Conservation (phyloP, 2,888 invertebrate species). For the Macrophya alboannulata region DNA sequence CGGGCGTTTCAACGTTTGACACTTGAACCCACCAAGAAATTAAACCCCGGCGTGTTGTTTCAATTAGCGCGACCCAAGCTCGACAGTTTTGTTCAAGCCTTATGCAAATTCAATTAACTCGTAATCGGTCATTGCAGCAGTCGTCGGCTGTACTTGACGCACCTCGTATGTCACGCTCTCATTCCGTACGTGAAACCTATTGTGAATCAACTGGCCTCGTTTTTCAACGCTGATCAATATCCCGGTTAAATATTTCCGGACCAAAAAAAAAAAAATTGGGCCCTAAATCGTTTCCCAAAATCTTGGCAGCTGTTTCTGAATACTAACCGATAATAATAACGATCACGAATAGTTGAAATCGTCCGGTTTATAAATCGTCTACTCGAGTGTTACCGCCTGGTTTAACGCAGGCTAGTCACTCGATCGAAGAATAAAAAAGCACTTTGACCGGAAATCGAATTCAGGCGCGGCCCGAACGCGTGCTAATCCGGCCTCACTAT, state of each 20-base stretch:
- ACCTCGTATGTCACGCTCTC: not conserved
- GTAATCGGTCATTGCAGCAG: constrained; percentile 45
- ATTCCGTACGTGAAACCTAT: not conserved
- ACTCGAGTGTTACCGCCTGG: not conserved
- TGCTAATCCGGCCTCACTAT: constrained; percentile 21
- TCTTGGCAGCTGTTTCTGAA: too few species aligned
- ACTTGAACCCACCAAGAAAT: constrained; percentile 48
- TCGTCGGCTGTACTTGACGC: constrained; percentile 18
- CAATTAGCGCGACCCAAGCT: constrained; percentile 33
- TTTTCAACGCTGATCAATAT: not conserved
- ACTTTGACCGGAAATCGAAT: constrained; percentile 47
- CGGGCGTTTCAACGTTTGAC: constrained; percentile 42
- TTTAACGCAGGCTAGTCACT: constrained; percentile 35
- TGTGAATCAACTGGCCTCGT: not conserved
- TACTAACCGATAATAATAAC: not conserved
- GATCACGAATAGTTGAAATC: not conserved
- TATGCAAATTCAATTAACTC: constrained; percentile 49
- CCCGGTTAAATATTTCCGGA: not conserved
- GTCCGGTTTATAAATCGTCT: not conserved
- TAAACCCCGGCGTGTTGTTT: constrained; percentile 45
- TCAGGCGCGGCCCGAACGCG: constrained; percentile 35
- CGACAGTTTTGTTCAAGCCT: constrained; percentile 45
- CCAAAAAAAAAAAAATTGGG: not conserved
- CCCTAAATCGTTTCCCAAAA: too few species aligned
- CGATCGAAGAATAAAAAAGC: constrained; percentile 28